Conservation (phyloP, 2,797 vertebrate species). For the Mus spretus region DNA sequence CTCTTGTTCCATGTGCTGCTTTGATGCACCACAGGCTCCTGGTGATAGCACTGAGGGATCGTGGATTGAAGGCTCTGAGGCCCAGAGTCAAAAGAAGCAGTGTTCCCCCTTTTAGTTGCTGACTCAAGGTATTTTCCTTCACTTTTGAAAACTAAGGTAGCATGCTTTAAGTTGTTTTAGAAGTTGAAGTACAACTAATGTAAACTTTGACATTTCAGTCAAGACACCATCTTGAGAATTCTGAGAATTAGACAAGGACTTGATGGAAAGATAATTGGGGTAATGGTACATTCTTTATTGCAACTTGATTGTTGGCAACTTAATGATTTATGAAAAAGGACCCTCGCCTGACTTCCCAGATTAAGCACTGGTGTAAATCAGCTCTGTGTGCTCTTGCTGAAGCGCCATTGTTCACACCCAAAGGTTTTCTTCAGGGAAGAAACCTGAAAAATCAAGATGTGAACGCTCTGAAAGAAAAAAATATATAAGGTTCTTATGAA, state of each 20-base stretch:
- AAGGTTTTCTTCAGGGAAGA: background rate
- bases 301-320: background rate
- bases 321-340: background rate
- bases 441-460: conserved; percentile 5
- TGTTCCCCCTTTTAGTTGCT: background rate
- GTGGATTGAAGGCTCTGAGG: background rate
- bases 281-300: background rate
- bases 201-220: background rate
- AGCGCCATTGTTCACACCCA: background rate
- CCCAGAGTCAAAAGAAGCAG: background rate
- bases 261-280: background rate
- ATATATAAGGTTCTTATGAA: background rate
- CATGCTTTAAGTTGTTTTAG: conserved; percentile 41
- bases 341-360: background rate
- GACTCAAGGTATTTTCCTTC: background rate
- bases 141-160: background rate
- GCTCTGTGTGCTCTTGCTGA: accelerated
- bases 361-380: background rate
- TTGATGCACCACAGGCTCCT: background rate
- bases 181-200: background rate
- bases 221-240: conserved; percentile 3
- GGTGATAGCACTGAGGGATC: background rate
- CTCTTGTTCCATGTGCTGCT: background rate
- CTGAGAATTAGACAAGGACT: background rate
- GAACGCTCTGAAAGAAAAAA: background rate